Evolutionary conservation across 2,888 invertebrate species (phyloP).

Genomic region (Drosophila rubida): DNA sequence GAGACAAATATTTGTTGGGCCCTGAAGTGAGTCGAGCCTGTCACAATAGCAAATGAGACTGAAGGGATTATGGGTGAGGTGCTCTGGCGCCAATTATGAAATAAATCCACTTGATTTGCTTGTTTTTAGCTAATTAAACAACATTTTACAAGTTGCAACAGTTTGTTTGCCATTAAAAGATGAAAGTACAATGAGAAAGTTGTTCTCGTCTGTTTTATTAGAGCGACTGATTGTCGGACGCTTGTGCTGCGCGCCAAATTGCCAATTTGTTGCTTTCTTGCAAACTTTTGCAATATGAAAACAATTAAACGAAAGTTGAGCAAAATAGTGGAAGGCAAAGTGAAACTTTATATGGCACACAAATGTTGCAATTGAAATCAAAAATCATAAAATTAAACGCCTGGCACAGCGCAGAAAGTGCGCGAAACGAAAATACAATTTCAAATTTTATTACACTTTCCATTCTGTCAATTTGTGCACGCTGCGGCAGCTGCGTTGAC

Average conservation of each 20-base stretch:
- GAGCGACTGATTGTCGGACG: not conserved
- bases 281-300: conserved; percentile 44
- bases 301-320: conserved; percentile 36
- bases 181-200: not conserved
- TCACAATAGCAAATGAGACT: not conserved
- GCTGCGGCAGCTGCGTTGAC: conserved; percentile 38
- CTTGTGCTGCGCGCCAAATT: conserved; percentile 11
- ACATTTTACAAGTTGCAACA: too few relatives aligned
- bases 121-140: too few relatives aligned
- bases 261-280: conserved; percentile 6
- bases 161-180: too few relatives aligned
- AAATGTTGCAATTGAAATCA: conserved; percentile 62
- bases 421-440: conserved; percentile 69
- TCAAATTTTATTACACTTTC: conserved; percentile 77
- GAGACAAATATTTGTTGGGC: conserved; percentile 29
- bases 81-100: too few relatives aligned
- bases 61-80: not conserved
- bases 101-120: too few relatives aligned
- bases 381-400: conserved; percentile 72
- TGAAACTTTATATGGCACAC: conserved; percentile 51
- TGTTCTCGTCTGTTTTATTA: not conserved
- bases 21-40: not conserved
- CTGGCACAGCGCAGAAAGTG: conserved; percentile 40
- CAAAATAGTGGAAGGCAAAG: conserved; percentile 28
- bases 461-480: conserved; percentile 66